These are phyloP conservation scores for Sula dactylatra DNA, from an alignment of 2,113 vertebrate genomes.

Conservation along the genomic window DNA sequence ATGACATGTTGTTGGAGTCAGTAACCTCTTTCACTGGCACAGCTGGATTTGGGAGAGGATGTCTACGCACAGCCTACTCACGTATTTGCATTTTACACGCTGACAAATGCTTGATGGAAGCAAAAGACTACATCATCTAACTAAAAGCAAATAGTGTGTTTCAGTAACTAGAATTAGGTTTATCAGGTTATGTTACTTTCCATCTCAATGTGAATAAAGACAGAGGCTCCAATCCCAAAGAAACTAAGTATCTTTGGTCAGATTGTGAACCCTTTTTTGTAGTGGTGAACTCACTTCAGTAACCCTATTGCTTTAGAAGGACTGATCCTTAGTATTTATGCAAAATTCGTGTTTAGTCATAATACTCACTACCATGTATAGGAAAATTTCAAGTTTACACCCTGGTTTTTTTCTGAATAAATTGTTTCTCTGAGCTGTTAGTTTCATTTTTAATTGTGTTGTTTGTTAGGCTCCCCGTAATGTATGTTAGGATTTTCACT, in stretches of 20 bases:
- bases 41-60: neutral
- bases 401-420: neutral
- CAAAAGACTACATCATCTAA: neutral
- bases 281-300: neutral
- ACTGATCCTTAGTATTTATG: neutral
- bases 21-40: neutral
- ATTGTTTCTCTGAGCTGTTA: neutral
- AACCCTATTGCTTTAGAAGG: neutral
- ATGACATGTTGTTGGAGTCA: fast-evolving
- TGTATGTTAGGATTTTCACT: neutral
- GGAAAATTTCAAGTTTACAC: neutral
- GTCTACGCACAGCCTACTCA: neutral
- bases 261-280: neutral
- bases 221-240: neutral
- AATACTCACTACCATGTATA: neutral
- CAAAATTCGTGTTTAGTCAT: neutral
- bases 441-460: neutral
- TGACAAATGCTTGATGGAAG: neutral
- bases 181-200: neutral
- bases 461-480: neutral
- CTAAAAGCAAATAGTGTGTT: neutral
- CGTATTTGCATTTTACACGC: fast-evolving
- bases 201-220: neutral
- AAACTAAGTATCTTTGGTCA: neutral
- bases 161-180: neutral